A percentile compares a stretch with the other conserved stretches of the same genome.
Evolutionary conservation across 2,888 invertebrate species (phyloP).

Genomic region (Anorthoa munda): DNA sequence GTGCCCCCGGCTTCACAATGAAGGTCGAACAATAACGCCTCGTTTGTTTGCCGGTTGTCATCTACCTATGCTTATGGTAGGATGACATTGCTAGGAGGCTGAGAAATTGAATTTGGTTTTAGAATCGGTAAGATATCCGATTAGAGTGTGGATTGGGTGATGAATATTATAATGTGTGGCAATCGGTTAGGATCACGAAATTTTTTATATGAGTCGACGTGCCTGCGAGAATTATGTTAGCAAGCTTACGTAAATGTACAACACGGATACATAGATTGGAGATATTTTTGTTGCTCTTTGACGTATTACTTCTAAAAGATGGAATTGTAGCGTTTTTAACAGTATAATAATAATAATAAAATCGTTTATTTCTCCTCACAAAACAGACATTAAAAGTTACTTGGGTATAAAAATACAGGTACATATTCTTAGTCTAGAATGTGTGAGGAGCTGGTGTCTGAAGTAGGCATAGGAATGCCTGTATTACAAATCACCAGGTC

Average conservation of each 20-base stretch:
- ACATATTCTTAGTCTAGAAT: too few species aligned
- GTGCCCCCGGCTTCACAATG: slow-evolving; percentile 53
- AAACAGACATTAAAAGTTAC: too few species aligned
- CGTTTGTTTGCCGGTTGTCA: slow-evolving; percentile 40
- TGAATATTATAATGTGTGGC: neutral
- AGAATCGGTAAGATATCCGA: slow-evolving; percentile 3
- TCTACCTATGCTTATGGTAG: slow-evolving; percentile 34
- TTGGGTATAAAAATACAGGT: too few species aligned
- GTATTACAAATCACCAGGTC: too few species aligned
- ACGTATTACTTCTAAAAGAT: neutral
- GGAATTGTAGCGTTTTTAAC: neutral
- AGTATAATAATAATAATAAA: too few species aligned
- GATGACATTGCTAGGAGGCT: slow-evolving; percentile 36
- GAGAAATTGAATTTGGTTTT: slow-evolving; percentile 48
- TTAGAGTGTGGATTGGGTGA: neutral
- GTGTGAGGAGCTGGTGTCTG: too few species aligned
- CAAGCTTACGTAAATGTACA: neutral
- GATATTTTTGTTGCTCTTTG: neutral
- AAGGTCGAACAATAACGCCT: slow-evolving; percentile 65
- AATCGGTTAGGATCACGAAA: neutral
- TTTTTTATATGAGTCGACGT: neutral
- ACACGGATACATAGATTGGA: neutral
- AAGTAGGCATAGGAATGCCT: too few species aligned
- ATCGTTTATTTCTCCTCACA: too few species aligned
- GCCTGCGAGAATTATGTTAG: slow-evolving; percentile 6